These are phyloP conservation scores for Drosophila formosana DNA, from an alignment of 2,888 invertebrate genomes.

Conservation along the genomic window DNA sequence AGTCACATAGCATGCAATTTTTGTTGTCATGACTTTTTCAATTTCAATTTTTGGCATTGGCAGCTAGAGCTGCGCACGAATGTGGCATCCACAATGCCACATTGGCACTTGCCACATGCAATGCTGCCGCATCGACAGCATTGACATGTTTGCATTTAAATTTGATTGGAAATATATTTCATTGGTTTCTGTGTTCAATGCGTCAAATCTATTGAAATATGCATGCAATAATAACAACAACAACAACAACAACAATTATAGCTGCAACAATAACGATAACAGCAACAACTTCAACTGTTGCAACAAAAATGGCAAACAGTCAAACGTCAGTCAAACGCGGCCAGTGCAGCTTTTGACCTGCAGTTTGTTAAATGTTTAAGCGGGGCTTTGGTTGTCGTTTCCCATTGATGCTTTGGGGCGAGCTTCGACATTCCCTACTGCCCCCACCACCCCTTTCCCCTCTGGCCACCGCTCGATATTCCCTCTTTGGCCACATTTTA, in stretches of 20 bases:
- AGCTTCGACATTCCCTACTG: conserved; percentile 5
- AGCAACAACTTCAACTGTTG: conserved; percentile 18
- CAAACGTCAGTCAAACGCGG: conserved; percentile 72
- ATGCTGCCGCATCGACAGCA: conserved; percentile 23
- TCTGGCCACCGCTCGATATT: too few species aligned
- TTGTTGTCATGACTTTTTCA: conserved; percentile 74
- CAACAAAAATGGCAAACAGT: conserved; percentile 39
- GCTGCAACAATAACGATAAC: conserved; percentile 4
- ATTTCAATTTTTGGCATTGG: conserved; percentile 67
- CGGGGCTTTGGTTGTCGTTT: conserved; percentile 63
- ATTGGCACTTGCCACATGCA: conserved; percentile 15
- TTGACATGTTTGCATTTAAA: conserved; percentile 75
- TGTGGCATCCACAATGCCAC: conserved; percentile 25
- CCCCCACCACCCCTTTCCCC: background rate
- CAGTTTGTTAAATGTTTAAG: conserved; percentile 77
- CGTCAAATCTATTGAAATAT: conserved; percentile 67
- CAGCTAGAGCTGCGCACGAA: conserved; percentile 30
- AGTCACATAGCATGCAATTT: conserved; percentile 71
- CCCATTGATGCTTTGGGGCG: conserved; percentile 24
- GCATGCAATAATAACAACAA: conserved; percentile 43
- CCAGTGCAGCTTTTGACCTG: conserved; percentile 73
- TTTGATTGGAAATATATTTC: conserved; percentile 78
- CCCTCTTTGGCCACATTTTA: background rate
- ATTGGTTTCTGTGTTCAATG: conserved; percentile 54
- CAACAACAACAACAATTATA: conserved; percentile 28